Base-by-base conservation (phyloP, 2,888 invertebrate genomes). In the Troglohyphantes excavatus region DNA sequence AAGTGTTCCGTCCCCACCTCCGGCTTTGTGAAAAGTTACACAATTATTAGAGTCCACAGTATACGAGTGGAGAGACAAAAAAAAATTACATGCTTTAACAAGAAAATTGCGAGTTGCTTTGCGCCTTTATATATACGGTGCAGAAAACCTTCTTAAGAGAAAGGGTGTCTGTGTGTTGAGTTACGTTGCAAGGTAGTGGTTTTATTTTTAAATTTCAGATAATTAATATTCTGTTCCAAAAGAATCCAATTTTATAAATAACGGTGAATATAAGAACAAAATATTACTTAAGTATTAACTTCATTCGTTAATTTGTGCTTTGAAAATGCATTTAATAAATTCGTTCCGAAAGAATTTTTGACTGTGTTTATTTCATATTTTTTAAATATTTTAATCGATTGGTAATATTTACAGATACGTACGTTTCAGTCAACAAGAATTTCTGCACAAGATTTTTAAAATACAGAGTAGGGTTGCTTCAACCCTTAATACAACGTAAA, bases 101-200 rank as follows among this genome's bases (percentile, higher is more conserved):
- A 82, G 75, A 82, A 82, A 81, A 68, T 81, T 88, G 67, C 81
- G 75, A 75, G 79, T 82, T 82, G 78, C 68, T 88, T 82, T 75
- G 82, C 75, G 76, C 81, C 75, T 73, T 73, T 82, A 82, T 88
- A 82, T 82, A 70, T 67, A 73, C 21, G 72, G 53, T 68, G 65
- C 68, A 65, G 61, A 73, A 88, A 88, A 88, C 73, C 73, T 75
- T 82, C 68, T 75, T 73, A 70, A 82, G 61, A 23, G 70, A 53
- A 70, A 72, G 19, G 13, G 17, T 53, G 53, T n/a, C n/a, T n/a
- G 3, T 17, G 53, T 53, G 53, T 53, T 33, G 33, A 1, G 9
- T 53, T 53, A 53, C 17, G 2, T 53, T 53, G n/a, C 2, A 5
- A n/a, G 53, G 5, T 5, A 53, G 2, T 53, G 53, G n/a, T n/a